Evolutionary conservation across 1,140 invertebrate species (phyloP), one percentile per base, ranked within the genome.

Genomic region (Lordiphosa stackelbergi): DNA sequence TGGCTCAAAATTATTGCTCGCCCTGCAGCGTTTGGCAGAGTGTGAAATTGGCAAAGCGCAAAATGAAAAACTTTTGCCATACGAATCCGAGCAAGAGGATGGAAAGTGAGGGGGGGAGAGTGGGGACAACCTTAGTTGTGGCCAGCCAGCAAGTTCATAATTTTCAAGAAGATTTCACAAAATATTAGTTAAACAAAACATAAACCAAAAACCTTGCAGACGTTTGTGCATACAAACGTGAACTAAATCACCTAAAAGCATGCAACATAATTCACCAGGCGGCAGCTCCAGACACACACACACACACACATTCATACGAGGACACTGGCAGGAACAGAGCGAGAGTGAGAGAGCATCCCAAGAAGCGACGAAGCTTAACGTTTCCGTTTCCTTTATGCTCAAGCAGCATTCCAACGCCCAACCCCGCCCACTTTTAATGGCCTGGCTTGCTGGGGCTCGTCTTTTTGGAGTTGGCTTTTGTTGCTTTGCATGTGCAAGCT

Each of bases 111-210:
- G 19, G 19, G 19, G 19, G 19, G 2, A 19, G 19, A 35, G 12
- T 9, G 13, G n/a, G 12, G 31, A 45, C 28, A 54, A 46, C 41
- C 31, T 41, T 45, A 53, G 22, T 41, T 55, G 28, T 48, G 43
- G 47, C 28, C 41, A 55, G 43, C 41, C 38, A 47, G 41, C 13
- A 49, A 79, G 77, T 79, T 75, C 71, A 79, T 79, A 79, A 79
- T 79, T 81, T 61, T 35, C 16, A 69, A 56, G 63, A 83, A 81
- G 77, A 81, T 81, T 81, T 77, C 69, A 43, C 64, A 81, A 81
- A 77, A 81, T 81, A 81, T 81, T 81, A 83, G 77, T 81, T 81
- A 81, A 81, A 81, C 77, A 81, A 81, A 77, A 83, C 77, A 81
- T 81, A 81, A 81, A 81, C 51, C 73, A 84, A 84, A 40, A 81